Conservation (phyloP, 2,797 vertebrate genomes). For the Notolabrus celidotus region DNA sequence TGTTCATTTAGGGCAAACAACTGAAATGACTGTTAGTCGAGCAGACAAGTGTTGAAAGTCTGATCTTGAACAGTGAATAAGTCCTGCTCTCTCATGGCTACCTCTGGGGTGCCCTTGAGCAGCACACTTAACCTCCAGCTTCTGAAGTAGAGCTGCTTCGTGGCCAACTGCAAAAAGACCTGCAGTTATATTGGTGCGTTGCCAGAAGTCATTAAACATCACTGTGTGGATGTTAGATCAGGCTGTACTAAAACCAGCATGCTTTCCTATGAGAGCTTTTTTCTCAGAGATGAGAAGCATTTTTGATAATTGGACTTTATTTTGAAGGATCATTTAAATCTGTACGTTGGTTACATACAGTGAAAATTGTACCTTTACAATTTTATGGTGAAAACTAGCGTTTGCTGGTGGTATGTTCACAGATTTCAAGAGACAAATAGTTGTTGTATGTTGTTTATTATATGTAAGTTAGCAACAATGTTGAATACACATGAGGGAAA, state of each 20-base stretch:
- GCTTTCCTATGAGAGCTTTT: conserved; percentile 3
- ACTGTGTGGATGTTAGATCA: conserved; percentile 32
- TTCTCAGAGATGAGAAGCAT: conserved; percentile 1
- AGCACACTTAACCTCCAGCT: conserved; percentile 53
- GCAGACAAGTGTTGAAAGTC: conserved; percentile 32
- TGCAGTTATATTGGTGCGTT: conserved; percentile 29
- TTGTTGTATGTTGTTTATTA: too few relatives aligned
- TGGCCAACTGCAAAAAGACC: conserved; percentile 28
- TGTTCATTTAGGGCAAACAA: not conserved
- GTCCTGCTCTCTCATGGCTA: not conserved
- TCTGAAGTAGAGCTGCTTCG: conserved; percentile 41
- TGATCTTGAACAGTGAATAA: conserved; percentile 45
- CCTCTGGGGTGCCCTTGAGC: conserved; percentile 58
- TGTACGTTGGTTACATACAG: not conserved
- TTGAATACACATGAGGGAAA: too few relatives aligned
- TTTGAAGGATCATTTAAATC: not conserved
- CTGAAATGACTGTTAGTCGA: conserved; percentile 8
- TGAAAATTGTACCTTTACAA: too few relatives aligned
- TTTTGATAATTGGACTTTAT: not conserved
- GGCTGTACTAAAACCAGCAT: not conserved
- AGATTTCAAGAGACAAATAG: too few relatives aligned
- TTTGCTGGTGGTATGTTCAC: too few relatives aligned
- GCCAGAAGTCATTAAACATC: conserved; percentile 50
- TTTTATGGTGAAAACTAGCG: not conserved
- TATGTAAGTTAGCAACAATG: too few relatives aligned